Percentiles rank a stretch among this genome's conserved stretches.
Conservation (phyloP, 1,140 invertebrate species). For the Drosophila erecta region DNA sequence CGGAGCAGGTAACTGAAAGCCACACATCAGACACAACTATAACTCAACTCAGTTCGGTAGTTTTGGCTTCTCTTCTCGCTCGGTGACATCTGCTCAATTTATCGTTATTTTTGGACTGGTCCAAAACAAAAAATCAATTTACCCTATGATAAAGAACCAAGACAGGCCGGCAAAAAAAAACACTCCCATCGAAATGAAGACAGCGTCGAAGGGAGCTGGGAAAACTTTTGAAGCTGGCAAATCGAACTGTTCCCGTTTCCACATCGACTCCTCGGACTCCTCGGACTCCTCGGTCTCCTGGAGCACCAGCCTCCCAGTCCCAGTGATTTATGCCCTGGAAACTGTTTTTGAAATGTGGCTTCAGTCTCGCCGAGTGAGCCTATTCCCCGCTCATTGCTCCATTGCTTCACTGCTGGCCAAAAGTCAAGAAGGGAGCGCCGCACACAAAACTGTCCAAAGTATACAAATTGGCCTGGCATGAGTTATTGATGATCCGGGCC, state of each 20-base stretch:
- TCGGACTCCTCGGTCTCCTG: constrained; percentile 36
- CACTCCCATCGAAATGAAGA: constrained; percentile 15
- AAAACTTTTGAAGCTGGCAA: constrained; percentile 60
- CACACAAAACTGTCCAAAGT: constrained; percentile 80
- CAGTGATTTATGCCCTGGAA: constrained; percentile 81
- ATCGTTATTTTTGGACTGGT: constrained; percentile 72
- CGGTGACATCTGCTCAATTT: constrained; percentile 81
- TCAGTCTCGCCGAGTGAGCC: constrained; percentile 48
- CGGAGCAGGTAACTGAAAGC: constrained; percentile 51
- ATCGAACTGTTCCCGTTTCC: constrained; percentile 56
- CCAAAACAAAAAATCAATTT: constrained; percentile 78
- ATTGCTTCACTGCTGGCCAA: constrained; percentile 64
- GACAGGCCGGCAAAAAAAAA: constrained; percentile 13
- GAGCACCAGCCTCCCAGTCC: constrained; percentile 39
- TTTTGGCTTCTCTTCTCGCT: constrained; percentile 17
- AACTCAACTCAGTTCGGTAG: constrained; percentile 70
- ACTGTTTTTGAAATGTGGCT: constrained; percentile 82
- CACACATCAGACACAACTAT: constrained; percentile 73
- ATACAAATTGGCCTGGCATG: constrained; percentile 81
- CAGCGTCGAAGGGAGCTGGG: background rate
- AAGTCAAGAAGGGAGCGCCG: constrained; percentile 61
- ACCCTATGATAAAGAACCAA: constrained; percentile 68
- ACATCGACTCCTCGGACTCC: constrained; percentile 5
- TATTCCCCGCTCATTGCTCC: constrained; percentile 24
- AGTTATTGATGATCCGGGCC: constrained; percentile 80